These are phyloP conservation scores for Lasioglossum figueresi DNA, from an alignment of 2,888 invertebrate species.

Conservation along the genomic window DNA sequence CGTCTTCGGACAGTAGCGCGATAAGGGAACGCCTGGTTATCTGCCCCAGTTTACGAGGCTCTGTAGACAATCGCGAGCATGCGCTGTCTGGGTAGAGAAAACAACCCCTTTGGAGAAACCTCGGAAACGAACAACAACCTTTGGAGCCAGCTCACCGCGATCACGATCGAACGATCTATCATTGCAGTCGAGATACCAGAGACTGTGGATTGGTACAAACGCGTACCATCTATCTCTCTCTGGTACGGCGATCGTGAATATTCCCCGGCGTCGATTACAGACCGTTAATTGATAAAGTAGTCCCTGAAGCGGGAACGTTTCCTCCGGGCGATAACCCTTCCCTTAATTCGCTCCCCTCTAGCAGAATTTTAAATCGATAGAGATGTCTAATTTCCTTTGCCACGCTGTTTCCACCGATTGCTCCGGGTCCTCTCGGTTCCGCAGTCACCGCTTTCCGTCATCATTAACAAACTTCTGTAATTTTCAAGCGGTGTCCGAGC, in stretches of 20 bases:
- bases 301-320: conserved; percentile 23
- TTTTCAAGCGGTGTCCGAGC: background rate
- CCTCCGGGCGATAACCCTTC: background rate
- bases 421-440: background rate
- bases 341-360: conserved; percentile 3
- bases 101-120: conserved; percentile 16
- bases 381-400: conserved; percentile 8
- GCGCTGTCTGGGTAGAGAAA: conserved; percentile 16
- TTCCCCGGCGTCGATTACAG: conserved; percentile 30
- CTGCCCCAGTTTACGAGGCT: conserved; percentile 49
- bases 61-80: conserved; percentile 14
- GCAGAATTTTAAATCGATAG: conserved; percentile 25
- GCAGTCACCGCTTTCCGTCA: background rate
- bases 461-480: conserved; percentile 16
- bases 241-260: conserved; percentile 18
- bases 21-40: conserved; percentile 50
- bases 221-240: background rate
- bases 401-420: background rate
- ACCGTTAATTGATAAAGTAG: conserved; percentile 24
- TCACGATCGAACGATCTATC: conserved; percentile 13
- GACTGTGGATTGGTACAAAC: background rate
- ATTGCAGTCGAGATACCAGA: background rate
- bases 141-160: no score
- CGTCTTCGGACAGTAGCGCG: conserved; percentile 27
- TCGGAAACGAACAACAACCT: conserved; percentile 31